Conservation (phyloP, 2,888 invertebrate genomes). For the Perdita meconis region DNA sequence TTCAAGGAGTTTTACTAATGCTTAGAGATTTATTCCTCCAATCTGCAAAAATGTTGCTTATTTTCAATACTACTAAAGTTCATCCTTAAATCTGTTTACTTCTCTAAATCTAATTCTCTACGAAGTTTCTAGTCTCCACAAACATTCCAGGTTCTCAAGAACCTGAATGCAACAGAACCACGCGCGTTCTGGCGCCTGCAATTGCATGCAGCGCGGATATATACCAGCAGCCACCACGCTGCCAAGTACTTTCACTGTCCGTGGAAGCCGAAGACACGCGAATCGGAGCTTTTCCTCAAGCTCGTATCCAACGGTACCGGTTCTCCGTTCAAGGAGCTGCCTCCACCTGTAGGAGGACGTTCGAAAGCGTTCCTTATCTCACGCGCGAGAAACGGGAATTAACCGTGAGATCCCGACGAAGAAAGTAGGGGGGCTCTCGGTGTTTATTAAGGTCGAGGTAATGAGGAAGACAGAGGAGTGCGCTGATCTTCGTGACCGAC, state of each 20-base stretch:
- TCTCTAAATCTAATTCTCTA: too few species aligned
- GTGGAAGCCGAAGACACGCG: conserved; percentile 44
- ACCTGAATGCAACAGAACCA: not conserved
- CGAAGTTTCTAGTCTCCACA: too few species aligned
- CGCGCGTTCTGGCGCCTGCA: not conserved
- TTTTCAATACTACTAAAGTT: too few species aligned
- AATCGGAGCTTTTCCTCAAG: conserved; percentile 56
- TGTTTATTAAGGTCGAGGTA: conserved; percentile 62
- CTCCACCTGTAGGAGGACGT: conserved; percentile 41
- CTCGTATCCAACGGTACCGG: conserved; percentile 40
- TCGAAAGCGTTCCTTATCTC: conserved; percentile 56
- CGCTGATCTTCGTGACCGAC: conserved; percentile 38
- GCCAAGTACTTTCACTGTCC: conserved; percentile 72
- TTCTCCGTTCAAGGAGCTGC: conserved; percentile 28
- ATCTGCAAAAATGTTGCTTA: too few species aligned
- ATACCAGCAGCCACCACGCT: conserved; percentile 11
- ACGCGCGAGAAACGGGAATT: conserved; percentile 9
- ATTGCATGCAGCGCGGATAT: conserved; percentile 1
- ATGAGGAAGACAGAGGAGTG: conserved; percentile 42
- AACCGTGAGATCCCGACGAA: conserved; percentile 39
- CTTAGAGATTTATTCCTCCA: too few species aligned
- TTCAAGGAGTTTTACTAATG: too few species aligned
- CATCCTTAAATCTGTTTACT: too few species aligned
- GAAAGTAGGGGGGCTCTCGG: conserved; percentile 29
- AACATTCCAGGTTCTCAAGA: not conserved